Conservation (phyloP, 2,797 vertebrate genomes). For the Gallinago solitaria region DNA sequence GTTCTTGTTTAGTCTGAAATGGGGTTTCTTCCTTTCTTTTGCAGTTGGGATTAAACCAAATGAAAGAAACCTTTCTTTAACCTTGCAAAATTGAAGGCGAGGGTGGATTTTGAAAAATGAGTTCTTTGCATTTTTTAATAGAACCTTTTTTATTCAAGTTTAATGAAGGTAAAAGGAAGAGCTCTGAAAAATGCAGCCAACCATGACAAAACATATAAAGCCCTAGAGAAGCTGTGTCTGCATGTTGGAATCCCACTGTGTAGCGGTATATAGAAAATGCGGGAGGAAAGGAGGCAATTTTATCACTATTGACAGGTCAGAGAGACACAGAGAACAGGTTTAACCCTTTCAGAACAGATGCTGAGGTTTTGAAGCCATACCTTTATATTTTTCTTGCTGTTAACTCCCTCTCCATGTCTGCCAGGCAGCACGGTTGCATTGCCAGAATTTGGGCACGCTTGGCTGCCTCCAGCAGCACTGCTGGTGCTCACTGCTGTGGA, state of each 20-base stretch:
- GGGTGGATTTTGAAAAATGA: conserved; percentile 24
- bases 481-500: neutral
- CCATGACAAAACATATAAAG: conserved; percentile 15
- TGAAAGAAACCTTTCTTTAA: neutral
- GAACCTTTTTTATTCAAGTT: conserved; percentile 35
- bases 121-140: conserved; percentile 31
- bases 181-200: conserved; percentile 29
- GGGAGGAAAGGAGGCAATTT: neutral
- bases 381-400: neutral
- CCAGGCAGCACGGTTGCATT: neutral
- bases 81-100: neutral
- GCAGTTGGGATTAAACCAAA: neutral
- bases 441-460: accelerated
- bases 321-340: neutral
- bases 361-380: neutral
- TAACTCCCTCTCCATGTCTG: neutral
- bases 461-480: neutral
- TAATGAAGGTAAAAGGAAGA: conserved; percentile 38
- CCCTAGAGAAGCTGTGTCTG: neutral
- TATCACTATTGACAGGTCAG: neutral
- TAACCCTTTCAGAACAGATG: neutral
- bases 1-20: neutral
- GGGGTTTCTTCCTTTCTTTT: neutral
- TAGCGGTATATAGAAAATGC: neutral
- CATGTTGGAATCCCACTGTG: neutral